Evolutionary conservation across 1,140 invertebrate species (phyloP), one percentile per base, ranked within the genome.

Genomic region (Aporrectodea caliginosa): DNA sequence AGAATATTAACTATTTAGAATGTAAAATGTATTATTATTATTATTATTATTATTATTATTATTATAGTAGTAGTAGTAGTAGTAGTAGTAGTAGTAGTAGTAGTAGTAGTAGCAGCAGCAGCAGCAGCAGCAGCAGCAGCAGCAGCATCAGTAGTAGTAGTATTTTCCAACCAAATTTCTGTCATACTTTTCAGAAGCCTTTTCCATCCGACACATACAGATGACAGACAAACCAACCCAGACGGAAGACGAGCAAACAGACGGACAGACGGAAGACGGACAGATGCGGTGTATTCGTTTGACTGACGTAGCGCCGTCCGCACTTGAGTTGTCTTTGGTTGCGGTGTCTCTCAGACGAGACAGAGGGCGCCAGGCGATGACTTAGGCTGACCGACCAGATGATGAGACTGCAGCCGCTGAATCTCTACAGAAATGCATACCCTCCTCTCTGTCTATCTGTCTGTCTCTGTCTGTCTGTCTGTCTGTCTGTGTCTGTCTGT

Each of bases 1-100:
- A n/a, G n/a, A n/a, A n/a, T n/a, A n/a, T n/a, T n/a, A n/a, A n/a
- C n/a, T n/a, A n/a, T n/a, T n/a, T n/a, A n/a, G n/a, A n/a, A n/a
- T n/a, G n/a, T n/a, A n/a, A n/a, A n/a, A n/a, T n/a, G n/a, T 58
- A 58, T 22, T 58, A 58, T 22, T 58, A 58, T 58, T 58, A 58
- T 58, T 58, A 58, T 22, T 58, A 58, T 22, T 58, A 74, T 33
- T 74, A 74, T 33, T 74, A 74, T 33, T 74, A 74, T 33, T 74
- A 74, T 33, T 74, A 74, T 74, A 31, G 22, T 58, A 58, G 6
- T 58, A 58, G 6, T 58, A 58, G 6, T 58, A 58, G 6, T 58
- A 58, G 6, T 58, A 58, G 6, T 58, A 58, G 6, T 58, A 58
- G 6, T 58, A 58, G 6, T 58, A 58, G 6, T 58, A 58, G 6